Base-by-base conservation (phyloP, 2,113 vertebrate genomes). In the Macaca nemestrina region DNA sequence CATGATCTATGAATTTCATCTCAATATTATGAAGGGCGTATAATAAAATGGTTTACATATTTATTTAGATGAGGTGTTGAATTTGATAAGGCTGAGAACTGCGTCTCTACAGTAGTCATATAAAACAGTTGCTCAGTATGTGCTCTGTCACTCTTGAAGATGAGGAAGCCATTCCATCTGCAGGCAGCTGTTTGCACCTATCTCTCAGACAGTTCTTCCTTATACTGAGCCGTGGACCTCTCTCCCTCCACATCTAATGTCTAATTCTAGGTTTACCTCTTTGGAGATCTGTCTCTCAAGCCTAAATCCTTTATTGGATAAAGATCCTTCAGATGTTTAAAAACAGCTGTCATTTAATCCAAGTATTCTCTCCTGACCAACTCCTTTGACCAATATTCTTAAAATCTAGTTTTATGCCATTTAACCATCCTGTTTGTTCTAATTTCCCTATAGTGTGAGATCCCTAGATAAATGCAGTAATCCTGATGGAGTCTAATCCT, bases 1-100 rank as follows among this genome's bases (percentile, higher is more conserved):
- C 90, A 52, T 88, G 83, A 75, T 40, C 38, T 94, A 1, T 90
- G 45, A 93, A 23, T 76, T 97, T 93, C 32, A n/a, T 88, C 59
- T 96, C 67, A 70, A 1, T 92, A 27, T 72, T 73, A 48, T 43
- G 52, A 48, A 55, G 57, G 35, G 11, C 16, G 23, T 85, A n/a
- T 75, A n/a, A 48, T 78, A 68, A 68, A 93, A 57, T 84, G 38
- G 20, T 86, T 86, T 87, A 68, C 18, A 25, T 79, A 23, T 43
- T 78, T 32, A 27, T 91, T 68, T 89, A 83, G 45, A 27, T 90
- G 45, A 81, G 12, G 1, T 73, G 23, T 87, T 96, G 88, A 18
- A 30, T 90, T 78, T 67, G 84, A 45, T 73, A 48, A 78, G 6
- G 68, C 14, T 45, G 57, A 84, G 13, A 72, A 78, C 32, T 89